Base-by-base conservation (phyloP, 2,113 vertebrate species). In the Solea solea region DNA sequence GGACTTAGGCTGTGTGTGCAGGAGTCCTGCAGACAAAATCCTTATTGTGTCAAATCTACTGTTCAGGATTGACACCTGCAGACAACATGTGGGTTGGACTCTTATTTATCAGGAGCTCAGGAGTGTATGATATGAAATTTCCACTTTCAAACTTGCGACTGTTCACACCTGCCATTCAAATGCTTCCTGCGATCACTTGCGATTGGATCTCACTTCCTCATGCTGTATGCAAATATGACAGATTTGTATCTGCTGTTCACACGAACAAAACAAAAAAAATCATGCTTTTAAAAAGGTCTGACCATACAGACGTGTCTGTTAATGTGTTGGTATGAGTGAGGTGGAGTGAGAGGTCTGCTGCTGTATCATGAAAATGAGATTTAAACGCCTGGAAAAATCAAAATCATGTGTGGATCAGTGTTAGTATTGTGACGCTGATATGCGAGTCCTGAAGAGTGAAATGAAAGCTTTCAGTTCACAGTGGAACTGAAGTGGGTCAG, bases 41-140 rank as follows among this genome's bases (percentile, higher is more conserved):
- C 34, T 34, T 34, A 34, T 34, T 4, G 5, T 34, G 34, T 34
- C 34, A 34, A 34, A 3, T 58, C 14, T 28, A 13, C 9, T 25
- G 10, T 64, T 67, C 27, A 21, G 56, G 25, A 66, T 27, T 3
- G 59, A 69, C 27, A 6, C 45, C 21, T 54, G 42, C 55, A 13
- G 7, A 60, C 21, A 52, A 49, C 21, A 61, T 55, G 51, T 16
- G 52, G 34, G 44, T 41, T 44, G n/a, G 52, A 69, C 54, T 54
- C 9, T 28, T 15, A 15, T 3, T 49, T 12, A 63, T 13, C 7
- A 58, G n/a, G 54, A 75, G 57, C 42, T 67, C 41, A 74, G 16
- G 46, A 86, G 48, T 57, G 68, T 73, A 58, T 12, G 49, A 45
- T 63, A 66, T 63, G n/a, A 71, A 58, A 73, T 53, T n/a, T 27